Conservation (phyloP, 2,888 invertebrate genomes). For the Cataglyphis albicans region DNA sequence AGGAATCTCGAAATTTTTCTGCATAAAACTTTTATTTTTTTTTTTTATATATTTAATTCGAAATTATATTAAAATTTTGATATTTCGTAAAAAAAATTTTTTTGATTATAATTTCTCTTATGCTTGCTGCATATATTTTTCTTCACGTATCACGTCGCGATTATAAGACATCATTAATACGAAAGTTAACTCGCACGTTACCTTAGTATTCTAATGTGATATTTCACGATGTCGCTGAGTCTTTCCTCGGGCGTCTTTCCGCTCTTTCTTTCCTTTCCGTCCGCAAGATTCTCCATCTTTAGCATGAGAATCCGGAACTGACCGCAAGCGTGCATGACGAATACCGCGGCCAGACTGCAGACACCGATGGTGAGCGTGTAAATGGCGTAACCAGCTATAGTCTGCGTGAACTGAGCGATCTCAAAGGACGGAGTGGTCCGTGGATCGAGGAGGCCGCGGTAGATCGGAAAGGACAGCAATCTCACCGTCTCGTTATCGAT, state of each 20-base stretch:
- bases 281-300: constrained; percentile 70
- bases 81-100: neutral
- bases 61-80: neutral
- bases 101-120: neutral
- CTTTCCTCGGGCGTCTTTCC: constrained; percentile 24
- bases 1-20: neutral
- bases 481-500: constrained; percentile 75
- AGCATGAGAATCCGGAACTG: constrained; percentile 78
- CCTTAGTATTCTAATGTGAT: constrained; percentile 77
- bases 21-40: neutral
- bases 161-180: neutral
- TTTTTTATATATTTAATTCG: neutral
- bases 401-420: constrained; percentile 78
- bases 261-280: constrained; percentile 17
- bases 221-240: constrained; percentile 74
- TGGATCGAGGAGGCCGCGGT: constrained; percentile 75
- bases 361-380: constrained; percentile 79
- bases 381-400: constrained; percentile 77
- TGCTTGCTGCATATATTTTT: neutral
- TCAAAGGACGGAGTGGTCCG: constrained; percentile 78
- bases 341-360: constrained; percentile 79
- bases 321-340: constrained; percentile 81
- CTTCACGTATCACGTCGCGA: neutral
- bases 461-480: constrained; percentile 78
- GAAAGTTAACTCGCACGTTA: constrained; percentile 52